Percentiles rank a stretch among this genome's conserved stretches.
These are phyloP conservation scores for Parauchenoglanis punctatus DNA, from an alignment of 2,797 vertebrate species.

Conservation along the genomic window DNA sequence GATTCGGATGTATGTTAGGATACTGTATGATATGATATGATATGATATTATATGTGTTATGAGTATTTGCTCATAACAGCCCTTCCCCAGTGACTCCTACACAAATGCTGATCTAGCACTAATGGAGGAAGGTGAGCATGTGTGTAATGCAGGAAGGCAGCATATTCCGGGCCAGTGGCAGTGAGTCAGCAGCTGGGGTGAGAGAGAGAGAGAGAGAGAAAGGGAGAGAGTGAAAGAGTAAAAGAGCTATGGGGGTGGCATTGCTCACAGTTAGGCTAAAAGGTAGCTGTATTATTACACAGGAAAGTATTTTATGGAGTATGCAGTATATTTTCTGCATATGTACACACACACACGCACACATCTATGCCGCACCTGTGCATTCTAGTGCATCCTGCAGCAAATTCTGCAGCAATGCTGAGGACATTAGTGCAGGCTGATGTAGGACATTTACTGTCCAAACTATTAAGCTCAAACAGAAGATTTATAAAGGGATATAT, in stretches of 20 bases:
- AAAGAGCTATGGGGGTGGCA: constrained; percentile 40
- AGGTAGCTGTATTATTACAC: constrained; percentile 29
- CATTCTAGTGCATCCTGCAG: constrained; percentile 46
- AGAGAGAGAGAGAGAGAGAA: constrained; percentile 8
- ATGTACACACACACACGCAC: constrained; percentile 1
- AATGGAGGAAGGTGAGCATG: constrained; percentile 71
- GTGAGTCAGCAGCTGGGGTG: constrained; percentile 75
- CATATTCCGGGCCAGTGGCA: constrained; percentile 74
- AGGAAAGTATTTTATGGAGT: constrained; percentile 36
- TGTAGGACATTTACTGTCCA: background rate
- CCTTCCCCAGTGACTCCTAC: constrained; percentile 27
- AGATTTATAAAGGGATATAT: background rate
- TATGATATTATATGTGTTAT: background rate
- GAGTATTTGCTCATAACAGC: background rate
- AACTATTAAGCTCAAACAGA: background rate
- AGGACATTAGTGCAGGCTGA: constrained; percentile 4
- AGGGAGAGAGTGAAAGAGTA: background rate
- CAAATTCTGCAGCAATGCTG: constrained; percentile 42
- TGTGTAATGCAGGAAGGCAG: constrained; percentile 76
- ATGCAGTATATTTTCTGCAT: constrained; percentile 45
- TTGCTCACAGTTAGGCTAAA: constrained; percentile 42
- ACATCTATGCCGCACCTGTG: constrained; percentile 38
- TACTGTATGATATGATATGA: background rate
- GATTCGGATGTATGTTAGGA: background rate
- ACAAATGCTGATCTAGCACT: constrained; percentile 72